Evolutionary conservation across 2,797 vertebrate genomes (phyloP), one percentile per base, ranked within the genome.

Genomic region (Hydrocynus forskahlii): DNA sequence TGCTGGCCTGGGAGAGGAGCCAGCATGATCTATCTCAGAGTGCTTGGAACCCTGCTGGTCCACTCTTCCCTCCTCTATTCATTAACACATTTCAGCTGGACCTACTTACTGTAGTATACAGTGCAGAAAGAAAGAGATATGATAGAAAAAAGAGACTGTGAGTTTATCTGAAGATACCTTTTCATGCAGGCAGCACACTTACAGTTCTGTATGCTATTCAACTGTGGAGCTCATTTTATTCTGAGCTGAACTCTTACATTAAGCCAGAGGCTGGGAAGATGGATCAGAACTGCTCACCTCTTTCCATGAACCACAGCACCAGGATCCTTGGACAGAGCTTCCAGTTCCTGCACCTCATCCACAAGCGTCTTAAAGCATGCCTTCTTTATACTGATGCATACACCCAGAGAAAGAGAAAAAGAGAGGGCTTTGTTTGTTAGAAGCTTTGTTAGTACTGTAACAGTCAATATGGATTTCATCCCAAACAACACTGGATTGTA

Each of bases 261-360:
- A 43, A 79, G 55, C 67, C 77, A 50, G 67, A 38, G 35, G 71
- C 62, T 60, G 40, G 57, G 52, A 75, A 25, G 5, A 19, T 40
- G 48, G 23, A 25, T 55, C 13, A 16, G 52, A 19, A 54, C 59
- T 79, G 38, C 21, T 75, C 94, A 97, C 98, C 98, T 99, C 91
- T 99, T 99, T 57, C 97, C 97, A 77, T 98, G 97, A 60, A 99
- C 97, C 78, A 97, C 96, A 67, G 96, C 96, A 72, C 98, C 97
- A 21, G 97, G 97, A 87, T 99, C 97, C 93, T 98, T 96, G 76
- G 96, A 98, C 85, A 97, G 95, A 5, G 97, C 97, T 90, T 99
- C 98, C 19, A 99, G 90, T 81, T 99, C 98, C 87, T 99, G 97
- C 87, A 99, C 98, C 93, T 99, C 98, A 91, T 99, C 98, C 85